Base-by-base conservation (phyloP, 1,140 invertebrate genomes). In the Bradysia coprophila region DNA sequence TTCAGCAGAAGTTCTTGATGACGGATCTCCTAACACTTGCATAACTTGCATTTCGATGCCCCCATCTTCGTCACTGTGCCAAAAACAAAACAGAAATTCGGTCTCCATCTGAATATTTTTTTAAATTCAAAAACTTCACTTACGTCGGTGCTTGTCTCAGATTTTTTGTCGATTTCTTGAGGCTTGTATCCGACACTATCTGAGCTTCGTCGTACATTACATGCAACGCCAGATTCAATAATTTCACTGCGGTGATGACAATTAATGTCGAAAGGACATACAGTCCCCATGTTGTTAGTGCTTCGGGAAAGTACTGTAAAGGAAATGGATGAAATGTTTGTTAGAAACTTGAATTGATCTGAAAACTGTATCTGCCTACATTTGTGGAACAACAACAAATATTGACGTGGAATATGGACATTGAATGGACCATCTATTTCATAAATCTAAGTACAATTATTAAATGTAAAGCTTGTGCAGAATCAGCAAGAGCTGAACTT, bases 171-270 rank as follows among this genome's bases (percentile, higher is more conserved):
- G 55, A 54, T 24, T 54, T 50, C 40, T 61, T 61, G 13, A 58
- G 48, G 43, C 55, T 57, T 22, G 53, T 50, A 40, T 61, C 57
- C 43, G 58, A 59, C 52, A 60, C 54, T 33, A 50, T 55, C 48
- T 60, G 58, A 0, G 80, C 82, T 11, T 88, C 94, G 63, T 98
- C 94, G 66, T 96, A 98, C 62, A 98, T 81, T 49, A 81, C 77
- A 63, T 98, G 95, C 28, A 98, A 69, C 31, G 80, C 79, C 63
- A 83, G 79, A 67, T 98, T 98, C 43, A 89, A 64, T 38, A 86
- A 59, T 67, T 98, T 98, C 38, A 97, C 72, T 28, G 72, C 61
- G 15, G 76, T 69, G 61, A 97, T 91, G 19, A 91, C 63, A 40
- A 84, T 51, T 20, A 77, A 77, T 39, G 97, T 79, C 13, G 83